phyloP scores from a whole-genome alignment of 64 coral and sea anemone species.

The Acropora yongei region DNA sequence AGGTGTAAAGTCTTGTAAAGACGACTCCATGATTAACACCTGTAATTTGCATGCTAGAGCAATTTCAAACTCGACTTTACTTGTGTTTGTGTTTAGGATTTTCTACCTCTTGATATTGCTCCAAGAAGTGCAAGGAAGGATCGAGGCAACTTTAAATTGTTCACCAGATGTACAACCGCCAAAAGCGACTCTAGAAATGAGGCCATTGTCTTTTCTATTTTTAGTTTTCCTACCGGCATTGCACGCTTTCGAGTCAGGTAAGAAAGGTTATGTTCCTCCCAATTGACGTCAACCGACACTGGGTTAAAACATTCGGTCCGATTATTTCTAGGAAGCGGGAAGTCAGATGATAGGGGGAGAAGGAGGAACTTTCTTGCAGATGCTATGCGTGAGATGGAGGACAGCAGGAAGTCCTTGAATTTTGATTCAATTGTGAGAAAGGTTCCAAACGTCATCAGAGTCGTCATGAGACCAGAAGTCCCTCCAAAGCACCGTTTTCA shows the following conservation, averaged over 20 bases:
- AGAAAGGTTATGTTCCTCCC: background rate
- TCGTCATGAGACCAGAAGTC: constrained; percentile 18
- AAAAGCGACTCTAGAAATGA: background rate
- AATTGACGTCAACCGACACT: too few species aligned
- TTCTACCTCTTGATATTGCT: background rate
- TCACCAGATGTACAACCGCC: background rate
- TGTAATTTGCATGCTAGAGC: constrained; percentile 11
- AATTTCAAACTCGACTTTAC: background rate
- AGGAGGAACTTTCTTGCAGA: constrained; percentile 63
- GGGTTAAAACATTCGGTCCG: background rate
- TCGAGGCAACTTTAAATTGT: background rate
- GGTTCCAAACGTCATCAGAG: constrained; percentile 20
- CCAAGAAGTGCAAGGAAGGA: background rate
- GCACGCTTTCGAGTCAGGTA: constrained; percentile 29
- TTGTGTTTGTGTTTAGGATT: background rate
- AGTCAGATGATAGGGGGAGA: background rate
- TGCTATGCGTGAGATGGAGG: constrained; percentile 78
- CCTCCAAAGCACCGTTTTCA: constrained; percentile 15
- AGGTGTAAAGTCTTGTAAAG: background rate
- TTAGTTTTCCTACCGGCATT: constrained; percentile 6
- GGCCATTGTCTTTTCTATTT: background rate
- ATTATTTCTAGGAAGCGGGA: background rate
- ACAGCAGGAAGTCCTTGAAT: constrained; percentile 2
- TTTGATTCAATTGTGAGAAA: background rate
- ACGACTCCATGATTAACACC: background rate